Evolutionary conservation across 2,797 vertebrate species (phyloP).

Genomic region (Pipistrellus nathusii): DNA sequence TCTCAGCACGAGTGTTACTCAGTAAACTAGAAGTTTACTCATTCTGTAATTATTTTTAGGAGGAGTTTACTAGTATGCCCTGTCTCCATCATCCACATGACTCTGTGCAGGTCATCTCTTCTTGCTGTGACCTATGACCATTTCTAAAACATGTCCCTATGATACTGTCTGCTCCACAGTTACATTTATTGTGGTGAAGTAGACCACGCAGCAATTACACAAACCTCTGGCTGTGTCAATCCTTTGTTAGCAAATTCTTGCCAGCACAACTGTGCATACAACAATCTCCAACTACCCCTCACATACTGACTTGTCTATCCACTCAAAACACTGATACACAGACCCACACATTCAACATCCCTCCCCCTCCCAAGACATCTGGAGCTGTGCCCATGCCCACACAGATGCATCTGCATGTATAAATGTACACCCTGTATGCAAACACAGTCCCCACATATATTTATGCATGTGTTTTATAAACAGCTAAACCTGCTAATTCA

Average conservation of each 20-base stretch:
- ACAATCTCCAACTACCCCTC: not conserved
- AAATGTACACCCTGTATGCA: not conserved
- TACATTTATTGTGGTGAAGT: not conserved
- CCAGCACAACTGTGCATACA: not conserved
- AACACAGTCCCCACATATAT: not conserved
- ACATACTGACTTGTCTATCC: not conserved
- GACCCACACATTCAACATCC: not conserved
- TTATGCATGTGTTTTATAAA: constrained; percentile 68
- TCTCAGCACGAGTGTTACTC: not conserved
- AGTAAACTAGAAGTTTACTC: not conserved
- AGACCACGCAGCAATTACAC: not conserved
- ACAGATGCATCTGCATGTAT: not conserved
- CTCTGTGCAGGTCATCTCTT: not conserved
- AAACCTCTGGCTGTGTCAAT: not conserved
- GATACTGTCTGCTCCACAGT: not conserved
- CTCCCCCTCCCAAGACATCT: not conserved
- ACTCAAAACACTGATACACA: not conserved
- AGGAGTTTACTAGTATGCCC: not conserved
- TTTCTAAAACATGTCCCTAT: not conserved
- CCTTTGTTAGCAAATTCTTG: constrained; percentile 6
- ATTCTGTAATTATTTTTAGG: not conserved
- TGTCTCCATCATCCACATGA: not conserved
- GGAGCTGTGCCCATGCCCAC: not conserved
- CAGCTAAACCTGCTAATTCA: constrained; percentile 74
- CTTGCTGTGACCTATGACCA: not conserved